phyloP scores from a whole-genome alignment of 2,113 vertebrate species.

The Xenopus borealis region DNA sequence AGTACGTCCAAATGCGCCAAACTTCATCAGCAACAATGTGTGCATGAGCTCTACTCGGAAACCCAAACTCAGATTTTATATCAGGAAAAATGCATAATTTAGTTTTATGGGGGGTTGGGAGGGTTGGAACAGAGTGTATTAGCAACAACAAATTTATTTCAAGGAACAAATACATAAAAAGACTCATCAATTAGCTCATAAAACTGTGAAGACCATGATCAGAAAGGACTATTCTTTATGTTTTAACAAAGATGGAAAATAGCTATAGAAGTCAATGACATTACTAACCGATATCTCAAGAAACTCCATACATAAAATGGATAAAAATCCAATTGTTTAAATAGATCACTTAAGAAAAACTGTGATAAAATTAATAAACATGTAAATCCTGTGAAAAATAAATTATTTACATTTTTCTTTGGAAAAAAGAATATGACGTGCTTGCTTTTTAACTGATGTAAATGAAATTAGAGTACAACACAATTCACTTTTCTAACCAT shows the following conservation, averaged over 20 bases:
- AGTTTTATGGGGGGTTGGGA: conserved; percentile 69
- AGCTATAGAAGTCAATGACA: conserved; percentile 68
- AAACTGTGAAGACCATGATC: conserved; percentile 76
- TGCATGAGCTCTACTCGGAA: conserved; percentile 82
- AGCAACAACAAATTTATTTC: conserved; percentile 71
- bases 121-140: conserved; percentile 63
- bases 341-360: conserved; percentile 70
- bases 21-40: conserved; percentile 67
- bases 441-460: conserved; percentile 97
- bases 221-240: conserved; percentile 68
- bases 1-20: conserved; percentile 59
- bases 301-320: conserved; percentile 69
- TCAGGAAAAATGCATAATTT: conserved; percentile 78
- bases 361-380: conserved; percentile 83
- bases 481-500: conserved; percentile 96
- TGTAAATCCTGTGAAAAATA: conserved; percentile 91
- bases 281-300: conserved; percentile 71
- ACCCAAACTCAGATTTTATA: conserved; percentile 77
- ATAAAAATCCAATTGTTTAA: conserved; percentile 71
- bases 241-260: conserved; percentile 64
- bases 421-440: conserved; percentile 78
- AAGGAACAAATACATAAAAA: conserved; percentile 67
- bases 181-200: conserved; percentile 71
- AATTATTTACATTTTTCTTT: conserved; percentile 79
- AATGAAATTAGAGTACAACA: conserved; percentile 89